Conservation (phyloP, 1,140 invertebrate genomes). For the Ceratina calcarata region DNA sequence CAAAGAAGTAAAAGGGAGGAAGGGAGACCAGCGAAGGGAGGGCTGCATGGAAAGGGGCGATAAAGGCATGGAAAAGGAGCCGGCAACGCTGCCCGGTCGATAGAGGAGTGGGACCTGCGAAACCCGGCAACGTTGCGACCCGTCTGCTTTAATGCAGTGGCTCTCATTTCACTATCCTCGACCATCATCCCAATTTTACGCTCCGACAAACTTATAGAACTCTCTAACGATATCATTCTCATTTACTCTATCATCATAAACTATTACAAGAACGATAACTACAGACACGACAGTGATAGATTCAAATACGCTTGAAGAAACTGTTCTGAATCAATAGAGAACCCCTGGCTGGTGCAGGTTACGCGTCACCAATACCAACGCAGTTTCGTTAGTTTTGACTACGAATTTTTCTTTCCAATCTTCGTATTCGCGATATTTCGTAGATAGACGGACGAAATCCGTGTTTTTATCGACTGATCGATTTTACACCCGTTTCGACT, state of each 20-base stretch:
- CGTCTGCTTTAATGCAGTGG: constrained; percentile 79
- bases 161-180: constrained; percentile 62
- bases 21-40: constrained; percentile 46
- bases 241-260: background rate
- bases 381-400: constrained; percentile 21
- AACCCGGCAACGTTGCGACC: constrained; percentile 74
- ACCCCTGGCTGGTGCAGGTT: constrained; percentile 6
- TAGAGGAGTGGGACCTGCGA: constrained; percentile 74
- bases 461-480: constrained; percentile 3
- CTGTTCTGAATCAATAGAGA: background rate
- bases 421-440: background rate
- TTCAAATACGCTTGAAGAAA: too few species aligned
- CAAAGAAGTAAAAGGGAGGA: constrained; percentile 49
- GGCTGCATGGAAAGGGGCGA: constrained; percentile 72
- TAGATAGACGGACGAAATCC: background rate
- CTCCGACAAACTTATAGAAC: background rate
- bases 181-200: background rate
- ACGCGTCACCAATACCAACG: constrained; percentile 1
- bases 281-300: too few species aligned
- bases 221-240: background rate
- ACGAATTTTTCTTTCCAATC: constrained; percentile 17
- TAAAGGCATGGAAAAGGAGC: constrained; percentile 75
- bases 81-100: constrained; percentile 79
- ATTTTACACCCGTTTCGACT: constrained; percentile 22
- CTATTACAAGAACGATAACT: too few species aligned